Base-by-base conservation (phyloP, 1,140 invertebrate genomes). In the Scaptodrosophila lebanonensis region DNA sequence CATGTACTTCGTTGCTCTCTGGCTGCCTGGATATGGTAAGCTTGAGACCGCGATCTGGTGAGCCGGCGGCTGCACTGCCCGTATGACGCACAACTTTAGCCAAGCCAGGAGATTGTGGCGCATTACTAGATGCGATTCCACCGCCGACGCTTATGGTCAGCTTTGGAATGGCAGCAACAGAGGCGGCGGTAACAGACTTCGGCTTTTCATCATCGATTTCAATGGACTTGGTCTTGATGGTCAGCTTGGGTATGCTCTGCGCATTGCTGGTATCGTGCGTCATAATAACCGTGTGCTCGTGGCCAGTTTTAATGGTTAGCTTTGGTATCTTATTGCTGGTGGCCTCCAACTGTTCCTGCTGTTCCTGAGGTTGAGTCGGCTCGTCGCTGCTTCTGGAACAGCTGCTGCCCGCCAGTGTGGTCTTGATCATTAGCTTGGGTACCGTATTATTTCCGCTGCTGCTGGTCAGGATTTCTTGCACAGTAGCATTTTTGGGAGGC, bases 361-460 rank as follows among this genome's bases (percentile, higher is more conserved):
- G 33, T 44, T 63, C 22, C 9, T 53, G 35, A 11, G 17, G 25
- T 4, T 48, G 58, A 22, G 36, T 22, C 12, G 40, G 61, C 20
- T 58, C 47, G 12, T 64, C 52, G 15, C 60, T 58, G 29, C 45
- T 64, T 1, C 67, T 65, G 35, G 12, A 27, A 8, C 65, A 66
- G 15, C 69, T 72, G 48, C 68, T 77, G 6, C 75, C 76, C 4
- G 66, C 45, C 16, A 67, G 57, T 35, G 69, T 85, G 11, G 84
- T 83, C 54, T 86, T 86, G 17, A 86, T 86, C 54, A 84, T 86
- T 38, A 86, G 59, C 45, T 86, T 86, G 7, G 84, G 84, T 50
- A 86, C 76, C n/a, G 61, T 59, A 59, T 57, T 16, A 38, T 7
- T 38, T 2, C 15, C 3, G 13, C 35, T 4, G 9, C 8, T 33